Percentiles rank a stretch among this genome's conserved stretches.
These are phyloP conservation scores for Sphyrna mokarran DNA, from an alignment of 2,113 vertebrate genomes.

Conservation along the genomic window DNA sequence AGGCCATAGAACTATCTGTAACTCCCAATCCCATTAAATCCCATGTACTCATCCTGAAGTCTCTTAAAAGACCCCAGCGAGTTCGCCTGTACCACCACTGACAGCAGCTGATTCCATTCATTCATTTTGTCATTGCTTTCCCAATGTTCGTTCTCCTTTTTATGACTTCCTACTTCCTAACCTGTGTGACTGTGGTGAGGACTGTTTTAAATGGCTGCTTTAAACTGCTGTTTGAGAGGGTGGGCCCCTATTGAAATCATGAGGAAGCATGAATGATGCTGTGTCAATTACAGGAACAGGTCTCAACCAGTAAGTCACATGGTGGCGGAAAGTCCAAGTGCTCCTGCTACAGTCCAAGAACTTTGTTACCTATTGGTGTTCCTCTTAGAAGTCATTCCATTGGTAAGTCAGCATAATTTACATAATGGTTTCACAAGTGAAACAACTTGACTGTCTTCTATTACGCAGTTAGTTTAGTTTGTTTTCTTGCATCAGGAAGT, in stretches of 20 bases:
- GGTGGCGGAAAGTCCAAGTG: slow-evolving; percentile 44
- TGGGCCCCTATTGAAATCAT: not conserved
- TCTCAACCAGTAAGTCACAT: not conserved
- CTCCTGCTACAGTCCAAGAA: slow-evolving; percentile 66
- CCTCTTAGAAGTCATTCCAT: slow-evolving; percentile 83
- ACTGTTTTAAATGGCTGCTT: not conserved
- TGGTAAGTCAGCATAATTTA: slow-evolving; percentile 62
- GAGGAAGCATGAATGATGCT: not conserved
- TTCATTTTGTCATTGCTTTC: not conserved
- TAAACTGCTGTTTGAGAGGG: not conserved
- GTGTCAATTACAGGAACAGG: not conserved
- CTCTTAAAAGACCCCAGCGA: too few relatives aligned
- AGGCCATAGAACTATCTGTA: too few relatives aligned
- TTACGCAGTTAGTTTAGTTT: not conserved
- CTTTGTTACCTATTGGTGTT: slow-evolving; percentile 81
- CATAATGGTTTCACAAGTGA: not conserved
- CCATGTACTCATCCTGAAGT: too few relatives aligned
- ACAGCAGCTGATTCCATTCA: too few relatives aligned
- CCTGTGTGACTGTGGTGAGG: not conserved
- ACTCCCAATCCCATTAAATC: too few relatives aligned
- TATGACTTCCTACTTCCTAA: not conserved
- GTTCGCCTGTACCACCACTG: too few relatives aligned
- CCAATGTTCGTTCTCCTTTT: not conserved
- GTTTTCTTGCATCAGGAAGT: not conserved
- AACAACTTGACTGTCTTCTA: not conserved